phyloP scores from a whole-genome alignment of 2,797 vertebrate genomes.

The Anguilla obscura region DNA sequence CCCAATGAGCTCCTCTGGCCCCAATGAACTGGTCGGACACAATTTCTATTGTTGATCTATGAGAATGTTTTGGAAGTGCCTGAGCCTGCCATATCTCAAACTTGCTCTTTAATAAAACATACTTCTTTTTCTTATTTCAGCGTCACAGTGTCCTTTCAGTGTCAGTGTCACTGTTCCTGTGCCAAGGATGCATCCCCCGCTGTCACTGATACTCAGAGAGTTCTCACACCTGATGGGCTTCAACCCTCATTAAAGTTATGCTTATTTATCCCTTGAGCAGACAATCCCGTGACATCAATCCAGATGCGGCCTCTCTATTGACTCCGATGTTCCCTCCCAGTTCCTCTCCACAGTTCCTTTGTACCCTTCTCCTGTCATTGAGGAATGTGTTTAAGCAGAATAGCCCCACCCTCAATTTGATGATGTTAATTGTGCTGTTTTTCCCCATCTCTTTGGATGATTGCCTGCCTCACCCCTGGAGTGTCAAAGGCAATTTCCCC shows the following conservation, averaged over 20 bases:
- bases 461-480: background rate
- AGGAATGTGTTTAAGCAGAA: background rate
- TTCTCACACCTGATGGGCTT: conserved; percentile 1
- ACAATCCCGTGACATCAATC: background rate
- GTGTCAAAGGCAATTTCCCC: background rate
- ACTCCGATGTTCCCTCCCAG: background rate
- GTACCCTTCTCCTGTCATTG: background rate
- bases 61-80: conserved; percentile 29
- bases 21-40: conserved; percentile 37
- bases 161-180: background rate
- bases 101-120: background rate
- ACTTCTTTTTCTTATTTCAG: too few species aligned
- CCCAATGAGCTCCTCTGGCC: conserved; percentile 51
- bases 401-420: background rate
- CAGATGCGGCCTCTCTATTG: background rate
- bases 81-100: background rate
- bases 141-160: too few species aligned
- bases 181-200: background rate
- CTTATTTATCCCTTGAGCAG: background rate
- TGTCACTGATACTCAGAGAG: background rate
- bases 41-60: conserved; percentile 36
- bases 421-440: background rate
- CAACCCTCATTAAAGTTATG: background rate
- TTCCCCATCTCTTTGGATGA: background rate
- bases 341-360: background rate